These are phyloP conservation scores for Pachydiplax longipennis DNA, from an alignment of 2,888 invertebrate genomes.

Conservation along the genomic window DNA sequence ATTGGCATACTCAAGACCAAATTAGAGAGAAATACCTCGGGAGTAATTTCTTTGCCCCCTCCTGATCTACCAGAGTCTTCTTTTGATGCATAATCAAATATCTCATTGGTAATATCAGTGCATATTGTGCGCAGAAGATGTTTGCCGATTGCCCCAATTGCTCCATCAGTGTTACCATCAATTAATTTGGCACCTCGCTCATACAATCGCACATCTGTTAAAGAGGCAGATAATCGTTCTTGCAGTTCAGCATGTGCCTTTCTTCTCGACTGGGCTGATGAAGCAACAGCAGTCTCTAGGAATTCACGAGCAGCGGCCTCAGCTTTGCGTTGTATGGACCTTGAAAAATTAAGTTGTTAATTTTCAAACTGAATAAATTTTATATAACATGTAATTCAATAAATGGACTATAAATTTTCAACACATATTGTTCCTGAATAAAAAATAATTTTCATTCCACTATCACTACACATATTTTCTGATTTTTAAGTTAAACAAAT, in stretches of 20 bases:
- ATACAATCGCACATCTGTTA: slow-evolving; percentile 78
- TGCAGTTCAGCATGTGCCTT: slow-evolving; percentile 83
- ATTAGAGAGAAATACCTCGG: slow-evolving; percentile 57
- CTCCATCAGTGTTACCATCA: neutral
- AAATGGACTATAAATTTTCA: neutral
- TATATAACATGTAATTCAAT: too few relatives aligned
- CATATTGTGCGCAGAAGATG: slow-evolving; percentile 86
- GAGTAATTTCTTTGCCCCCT: slow-evolving; percentile 55
- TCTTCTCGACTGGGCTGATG: slow-evolving; percentile 72
- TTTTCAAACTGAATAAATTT: neutral
- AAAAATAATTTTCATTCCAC: too few relatives aligned
- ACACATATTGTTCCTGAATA: too few relatives aligned
- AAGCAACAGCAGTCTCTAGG: slow-evolving; percentile 77
- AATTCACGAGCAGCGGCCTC: slow-evolving; percentile 74
- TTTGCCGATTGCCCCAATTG: slow-evolving; percentile 68
- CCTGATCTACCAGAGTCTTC: slow-evolving; percentile 66
- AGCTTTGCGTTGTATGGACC: slow-evolving; percentile 72
- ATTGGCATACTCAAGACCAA: neutral
- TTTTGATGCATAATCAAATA: slow-evolving; percentile 79
- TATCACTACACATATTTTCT: too few relatives aligned
- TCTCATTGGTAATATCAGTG: slow-evolving; percentile 79
- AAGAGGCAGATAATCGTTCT: slow-evolving; percentile 79
- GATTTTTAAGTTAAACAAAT: too few relatives aligned
- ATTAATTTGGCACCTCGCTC: slow-evolving; percentile 75
- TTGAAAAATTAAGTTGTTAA: slow-evolving; percentile 54